Evolutionary conservation across 2,888 invertebrate species (phyloP), one percentile per base, ranked within the genome.

Genomic region (Mesorhabditis spiculigera): DNA sequence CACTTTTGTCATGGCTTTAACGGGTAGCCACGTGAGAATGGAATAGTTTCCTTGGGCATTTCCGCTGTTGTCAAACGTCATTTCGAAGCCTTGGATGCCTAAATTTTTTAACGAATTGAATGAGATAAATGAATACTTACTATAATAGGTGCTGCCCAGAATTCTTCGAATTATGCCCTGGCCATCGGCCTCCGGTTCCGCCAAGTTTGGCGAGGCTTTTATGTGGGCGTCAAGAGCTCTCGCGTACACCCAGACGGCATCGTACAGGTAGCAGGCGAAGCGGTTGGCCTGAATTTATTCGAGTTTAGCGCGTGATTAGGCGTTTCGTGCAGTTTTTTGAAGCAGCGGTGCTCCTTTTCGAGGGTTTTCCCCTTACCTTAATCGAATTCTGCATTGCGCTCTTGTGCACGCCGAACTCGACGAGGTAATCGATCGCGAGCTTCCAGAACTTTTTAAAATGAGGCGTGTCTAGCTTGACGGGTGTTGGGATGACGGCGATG

Each of bases 41-140:
- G 93, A 92, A 87, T 92, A 94, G 87, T 94, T 94, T 0, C 93
- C 94, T 84, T 94, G 93, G 0, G 94, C 93, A 83, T 95, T 93
- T 0, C 94, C 94, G 75, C 92, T 91, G 4, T 89, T 90, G 86
- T 95, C 93, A 83, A 95, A 93, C 80, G 91, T 91, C 8, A 96
- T 94, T 74, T 91, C 92, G 86, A 94, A 92, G 28, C 97, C 97
- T 69, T 94, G 93, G 82, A 96, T 91, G 90, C 96, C 95, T 95
- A 73, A 66, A 78, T 28, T 28, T 28, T 28, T 28, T 28, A 28
- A 28, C 3, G 28, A 28, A 28, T 28, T 28, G 3, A 28, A 28
- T 28, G 4, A 64, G 66, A 69, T 43, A 70, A 44, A 61, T 8
- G 28, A 41, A 44, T n/a, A 74, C 79, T 74, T 66, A 83, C 85